Conservation (phyloP, 2,113 vertebrate species). For the Pangasianodon hypophthalmus region DNA sequence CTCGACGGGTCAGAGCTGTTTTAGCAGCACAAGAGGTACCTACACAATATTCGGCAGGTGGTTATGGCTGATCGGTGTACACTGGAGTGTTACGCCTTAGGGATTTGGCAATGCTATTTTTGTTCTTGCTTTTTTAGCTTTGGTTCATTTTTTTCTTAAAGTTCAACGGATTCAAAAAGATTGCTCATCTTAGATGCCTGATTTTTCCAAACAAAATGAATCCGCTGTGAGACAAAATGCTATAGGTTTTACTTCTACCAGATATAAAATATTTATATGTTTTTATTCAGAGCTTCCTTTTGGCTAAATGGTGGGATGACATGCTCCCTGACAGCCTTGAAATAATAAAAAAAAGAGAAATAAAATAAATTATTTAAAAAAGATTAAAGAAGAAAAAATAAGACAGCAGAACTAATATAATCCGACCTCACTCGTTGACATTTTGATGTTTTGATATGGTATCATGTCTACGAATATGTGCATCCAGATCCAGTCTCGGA, state of each 20-base stretch:
- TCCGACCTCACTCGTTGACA: neutral
- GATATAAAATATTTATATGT: neutral
- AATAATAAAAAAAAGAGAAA: neutral
- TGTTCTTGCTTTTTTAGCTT: neutral
- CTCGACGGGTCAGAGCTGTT: no score
- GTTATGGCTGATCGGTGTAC: no score
- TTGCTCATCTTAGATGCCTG: neutral
- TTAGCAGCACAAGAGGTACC: no score
- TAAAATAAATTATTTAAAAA: neutral
- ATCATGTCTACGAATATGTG: neutral
- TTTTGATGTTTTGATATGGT: neutral
- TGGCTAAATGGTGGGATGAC: neutral
- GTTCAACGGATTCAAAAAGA: neutral
- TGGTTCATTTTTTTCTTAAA: neutral
- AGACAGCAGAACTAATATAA: neutral
- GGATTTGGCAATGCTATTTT: slow-evolving; percentile 15
- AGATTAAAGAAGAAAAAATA: neutral
- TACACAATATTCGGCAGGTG: no score
- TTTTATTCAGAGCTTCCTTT: neutral
- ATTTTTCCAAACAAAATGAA: neutral
- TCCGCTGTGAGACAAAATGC: neutral
- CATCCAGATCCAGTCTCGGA: neutral
- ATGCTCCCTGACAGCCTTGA: neutral
- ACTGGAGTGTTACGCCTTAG: neutral
- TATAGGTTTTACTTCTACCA: neutral